phyloP scores from a whole-genome alignment of 2,113 vertebrate genomes.

The Archilochus colubris region DNA sequence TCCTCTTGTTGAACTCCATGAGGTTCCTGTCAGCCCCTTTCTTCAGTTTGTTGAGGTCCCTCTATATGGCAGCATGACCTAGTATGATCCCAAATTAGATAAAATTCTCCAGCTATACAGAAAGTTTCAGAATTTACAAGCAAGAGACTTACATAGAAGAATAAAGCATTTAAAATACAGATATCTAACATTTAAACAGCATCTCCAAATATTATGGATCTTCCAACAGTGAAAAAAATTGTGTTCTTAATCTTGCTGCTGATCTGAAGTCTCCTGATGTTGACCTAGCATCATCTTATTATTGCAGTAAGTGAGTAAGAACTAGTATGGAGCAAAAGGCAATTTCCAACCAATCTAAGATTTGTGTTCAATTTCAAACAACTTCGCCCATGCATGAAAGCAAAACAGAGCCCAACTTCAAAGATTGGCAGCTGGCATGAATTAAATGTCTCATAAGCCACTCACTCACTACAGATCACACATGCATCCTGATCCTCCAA shows the following conservation, averaged over 20 bases:
- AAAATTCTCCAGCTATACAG: not conserved
- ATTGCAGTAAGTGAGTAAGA: not conserved
- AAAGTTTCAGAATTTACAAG: not conserved
- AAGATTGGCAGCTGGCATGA: not conserved
- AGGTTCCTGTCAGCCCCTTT: not conserved
- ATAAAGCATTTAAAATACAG: not conserved
- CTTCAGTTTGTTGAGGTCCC: not conserved
- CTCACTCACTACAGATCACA: not conserved
- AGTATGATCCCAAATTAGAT: not conserved
- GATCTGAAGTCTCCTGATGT: not conserved
- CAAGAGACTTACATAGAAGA: rapidly evolving
- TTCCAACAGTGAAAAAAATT: not conserved
- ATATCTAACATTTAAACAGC: not conserved
- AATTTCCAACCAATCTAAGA: not conserved
- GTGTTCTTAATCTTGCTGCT: not conserved
- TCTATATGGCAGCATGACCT: not conserved
- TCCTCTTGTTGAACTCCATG: not conserved
- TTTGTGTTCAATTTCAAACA: not conserved
- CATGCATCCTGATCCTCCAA: not conserved
- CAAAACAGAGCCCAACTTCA: not conserved
- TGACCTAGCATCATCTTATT: not conserved
- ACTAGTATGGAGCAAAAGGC: not conserved
- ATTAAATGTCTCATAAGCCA: not conserved
- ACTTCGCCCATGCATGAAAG: not conserved
- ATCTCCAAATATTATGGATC: not conserved